These are phyloP conservation scores for Anoplolepis gracilipes DNA, from an alignment of 1,140 invertebrate genomes.

Conservation along the genomic window DNA sequence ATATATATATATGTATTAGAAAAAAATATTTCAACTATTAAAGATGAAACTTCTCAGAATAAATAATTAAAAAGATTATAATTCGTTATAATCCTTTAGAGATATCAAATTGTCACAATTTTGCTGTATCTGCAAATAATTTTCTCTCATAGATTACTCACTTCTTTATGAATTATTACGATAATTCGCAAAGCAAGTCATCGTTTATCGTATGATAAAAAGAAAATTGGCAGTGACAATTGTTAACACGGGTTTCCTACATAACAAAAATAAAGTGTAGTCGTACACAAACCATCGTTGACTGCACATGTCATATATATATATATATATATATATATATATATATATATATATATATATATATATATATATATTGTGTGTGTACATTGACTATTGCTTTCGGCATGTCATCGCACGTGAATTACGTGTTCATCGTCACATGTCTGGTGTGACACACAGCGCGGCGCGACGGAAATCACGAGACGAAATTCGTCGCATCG, in stretches of 20 bases:
- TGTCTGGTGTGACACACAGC: neutral
- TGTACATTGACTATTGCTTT: slow-evolving; percentile 23
- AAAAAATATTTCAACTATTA: neutral
- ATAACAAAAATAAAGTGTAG: neutral
- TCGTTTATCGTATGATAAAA: neutral
- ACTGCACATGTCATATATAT: neutral
- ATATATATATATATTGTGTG: too few species aligned
- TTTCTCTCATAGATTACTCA: neutral
- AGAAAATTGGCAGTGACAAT: neutral
- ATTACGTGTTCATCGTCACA: slow-evolving; percentile 37
- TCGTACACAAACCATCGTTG: neutral
- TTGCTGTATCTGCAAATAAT: neutral
- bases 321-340: too few species aligned
- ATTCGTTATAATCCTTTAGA: neutral
- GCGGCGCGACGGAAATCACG: slow-evolving; percentile 25
- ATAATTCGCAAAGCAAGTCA: neutral
- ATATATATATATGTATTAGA: neutral
- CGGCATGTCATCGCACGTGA: neutral
- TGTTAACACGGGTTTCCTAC: neutral
- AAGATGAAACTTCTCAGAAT: neutral
- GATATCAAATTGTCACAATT: neutral
- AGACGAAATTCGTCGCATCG: slow-evolving; percentile 13
- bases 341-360: too few species aligned
- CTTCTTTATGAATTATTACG: neutral
- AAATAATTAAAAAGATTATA: neutral